These are phyloP conservation scores for Pseudococcus viburni DNA, from an alignment of 2,888 invertebrate species.

Conservation along the genomic window DNA sequence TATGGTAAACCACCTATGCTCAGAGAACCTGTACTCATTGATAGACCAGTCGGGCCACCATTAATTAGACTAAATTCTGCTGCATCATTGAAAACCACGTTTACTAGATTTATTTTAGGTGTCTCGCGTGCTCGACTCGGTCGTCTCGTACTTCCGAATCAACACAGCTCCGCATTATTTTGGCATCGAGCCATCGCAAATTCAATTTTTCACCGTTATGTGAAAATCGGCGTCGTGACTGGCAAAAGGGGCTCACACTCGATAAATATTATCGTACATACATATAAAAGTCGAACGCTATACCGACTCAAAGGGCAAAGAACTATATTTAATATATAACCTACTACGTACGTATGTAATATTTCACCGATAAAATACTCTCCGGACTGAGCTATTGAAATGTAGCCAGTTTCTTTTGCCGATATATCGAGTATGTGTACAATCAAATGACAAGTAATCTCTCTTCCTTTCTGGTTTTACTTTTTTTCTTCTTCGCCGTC, in stretches of 20 bases:
- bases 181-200: constrained; percentile 22
- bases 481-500: background rate
- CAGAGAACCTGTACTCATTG: constrained; percentile 1
- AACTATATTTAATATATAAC: constrained; percentile 37
- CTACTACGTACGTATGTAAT: background rate
- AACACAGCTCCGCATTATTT: background rate
- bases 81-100: constrained; percentile 23
- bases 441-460: background rate
- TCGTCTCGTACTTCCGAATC: constrained; percentile 27
- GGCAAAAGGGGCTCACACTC: background rate
- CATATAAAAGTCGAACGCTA: background rate
- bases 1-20: constrained; percentile 5
- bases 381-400: background rate
- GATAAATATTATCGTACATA: constrained; percentile 17
- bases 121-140: background rate
- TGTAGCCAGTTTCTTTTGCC: background rate
- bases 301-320: background rate
- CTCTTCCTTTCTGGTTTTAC: background rate
- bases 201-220: constrained; percentile 36
- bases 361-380: constrained; percentile 20
- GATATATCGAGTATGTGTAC: background rate
- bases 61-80: constrained; percentile 42
- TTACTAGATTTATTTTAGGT: background rate
- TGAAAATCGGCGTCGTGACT: background rate
- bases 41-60: constrained; percentile 8